A percentile compares a stretch with the other conserved stretches of the same genome.
Conservation (phyloP, 1,140 invertebrate genomes). For the Harpegnathos saltator region DNA sequence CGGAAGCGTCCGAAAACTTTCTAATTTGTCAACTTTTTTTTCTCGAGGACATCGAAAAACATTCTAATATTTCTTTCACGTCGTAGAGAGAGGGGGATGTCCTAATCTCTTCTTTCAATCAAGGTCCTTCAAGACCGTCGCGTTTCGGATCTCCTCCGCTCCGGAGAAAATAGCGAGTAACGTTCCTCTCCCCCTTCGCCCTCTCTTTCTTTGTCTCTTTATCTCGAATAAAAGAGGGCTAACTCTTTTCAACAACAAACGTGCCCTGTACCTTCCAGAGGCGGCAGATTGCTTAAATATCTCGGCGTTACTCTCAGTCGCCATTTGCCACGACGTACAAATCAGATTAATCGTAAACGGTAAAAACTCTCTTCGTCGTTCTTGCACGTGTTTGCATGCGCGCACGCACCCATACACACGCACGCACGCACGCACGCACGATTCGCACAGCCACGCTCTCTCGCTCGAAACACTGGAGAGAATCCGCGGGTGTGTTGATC, state of each 20-base stretch:
- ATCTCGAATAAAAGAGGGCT: background rate
- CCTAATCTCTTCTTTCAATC: background rate
- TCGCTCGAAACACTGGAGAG: conserved; percentile 48
- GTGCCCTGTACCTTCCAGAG: conserved; percentile 18
- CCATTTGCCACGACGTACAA: conserved; percentile 66
- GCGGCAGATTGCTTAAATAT: conserved; percentile 29
- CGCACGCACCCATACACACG: conserved; percentile 43
- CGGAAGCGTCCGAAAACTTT: conserved; percentile 2
- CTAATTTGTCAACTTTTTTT: no score
- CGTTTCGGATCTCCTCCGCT: background rate
- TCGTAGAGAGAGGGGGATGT: background rate
- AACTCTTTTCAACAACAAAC: background rate
- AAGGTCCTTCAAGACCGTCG: background rate
- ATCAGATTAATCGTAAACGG: conserved; percentile 60
- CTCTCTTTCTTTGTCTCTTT: background rate
- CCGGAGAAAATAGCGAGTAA: background rate
- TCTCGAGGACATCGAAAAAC: background rate
- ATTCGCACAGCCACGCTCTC: conserved; percentile 71
- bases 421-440: conserved; percentile 25
- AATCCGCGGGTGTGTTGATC: no score
- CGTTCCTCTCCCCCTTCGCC: no score
- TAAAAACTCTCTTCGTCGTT: conserved; percentile 49
- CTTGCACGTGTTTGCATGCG: conserved; percentile 30
- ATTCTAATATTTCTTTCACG: background rate
- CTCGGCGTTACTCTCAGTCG: conserved; percentile 62